Evolutionary conservation across 92 coral and sea anemone species (phyloP).

Genomic region (Epizoanthus stellaris): DNA sequence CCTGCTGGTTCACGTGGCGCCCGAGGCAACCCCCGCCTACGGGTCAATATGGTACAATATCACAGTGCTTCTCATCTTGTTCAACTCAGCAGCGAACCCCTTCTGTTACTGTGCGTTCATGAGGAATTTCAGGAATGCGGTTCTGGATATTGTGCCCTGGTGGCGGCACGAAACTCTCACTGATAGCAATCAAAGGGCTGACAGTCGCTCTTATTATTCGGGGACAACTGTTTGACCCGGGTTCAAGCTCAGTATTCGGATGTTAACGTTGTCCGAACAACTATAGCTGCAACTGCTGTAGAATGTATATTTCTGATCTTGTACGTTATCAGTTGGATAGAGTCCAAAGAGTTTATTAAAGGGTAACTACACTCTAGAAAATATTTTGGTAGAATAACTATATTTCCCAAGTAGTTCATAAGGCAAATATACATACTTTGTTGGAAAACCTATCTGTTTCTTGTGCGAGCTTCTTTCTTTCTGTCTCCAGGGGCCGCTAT

Average conservation of each 20-base stretch:
- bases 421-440: too few species aligned
- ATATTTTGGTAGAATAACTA: too few species aligned
- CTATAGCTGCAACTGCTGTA: background rate
- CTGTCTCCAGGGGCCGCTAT: too few species aligned
- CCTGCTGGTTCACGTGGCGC: slow-evolving; percentile 63
- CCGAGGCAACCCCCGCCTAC: slow-evolving; percentile 58
- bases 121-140: slow-evolving; percentile 65
- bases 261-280: too few species aligned
- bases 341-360: too few species aligned
- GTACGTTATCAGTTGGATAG: too few species aligned
- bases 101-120: slow-evolving; percentile 78
- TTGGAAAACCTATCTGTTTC: too few species aligned
- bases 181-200: background rate
- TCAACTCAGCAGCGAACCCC: slow-evolving; percentile 83
- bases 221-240: background rate
- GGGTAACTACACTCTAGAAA: too few species aligned
- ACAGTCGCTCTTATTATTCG: background rate
- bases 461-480: too few species aligned
- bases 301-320: too few species aligned
- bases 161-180: background rate
- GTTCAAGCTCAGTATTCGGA: background rate
- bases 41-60: slow-evolving; percentile 78
- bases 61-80: slow-evolving; percentile 77
- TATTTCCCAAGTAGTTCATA: too few species aligned
- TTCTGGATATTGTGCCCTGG: slow-evolving; percentile 12